phyloP scores from a whole-genome alignment of 1,140 invertebrate genomes.

The Parasteatoda tepidariorum region DNA sequence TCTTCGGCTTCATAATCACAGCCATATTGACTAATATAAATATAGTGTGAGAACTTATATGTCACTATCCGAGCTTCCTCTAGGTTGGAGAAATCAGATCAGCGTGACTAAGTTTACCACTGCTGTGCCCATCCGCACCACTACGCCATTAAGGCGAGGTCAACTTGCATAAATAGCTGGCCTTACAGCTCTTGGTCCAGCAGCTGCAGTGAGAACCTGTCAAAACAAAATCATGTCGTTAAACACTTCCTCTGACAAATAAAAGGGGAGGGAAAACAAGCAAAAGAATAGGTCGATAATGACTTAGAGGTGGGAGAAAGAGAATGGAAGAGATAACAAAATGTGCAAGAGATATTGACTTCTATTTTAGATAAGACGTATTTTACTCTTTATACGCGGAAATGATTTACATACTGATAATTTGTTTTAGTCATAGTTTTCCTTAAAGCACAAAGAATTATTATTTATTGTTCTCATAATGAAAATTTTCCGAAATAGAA shows the following conservation, averaged over 20 bases:
- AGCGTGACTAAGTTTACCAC: not conserved
- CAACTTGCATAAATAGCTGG: not conserved
- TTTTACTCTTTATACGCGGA: not conserved
- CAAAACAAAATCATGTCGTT: constrained; percentile 32
- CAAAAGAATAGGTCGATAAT: constrained; percentile 32
- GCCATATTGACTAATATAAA: constrained; percentile 9
- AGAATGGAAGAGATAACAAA: constrained; percentile 17
- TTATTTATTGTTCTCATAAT: too few relatives aligned
- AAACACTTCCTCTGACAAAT: constrained; percentile 24
- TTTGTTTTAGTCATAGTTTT: too few relatives aligned
- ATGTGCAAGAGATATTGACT: constrained; percentile 25
- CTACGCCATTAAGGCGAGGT: not conserved
- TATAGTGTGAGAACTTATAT: too few relatives aligned
- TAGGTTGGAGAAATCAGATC: not conserved
- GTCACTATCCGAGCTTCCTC: not conserved
- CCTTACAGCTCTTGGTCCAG: not conserved
- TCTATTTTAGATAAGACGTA: constrained; percentile 23
- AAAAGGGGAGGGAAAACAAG: constrained; percentile 30
- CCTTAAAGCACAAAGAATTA: too few relatives aligned
- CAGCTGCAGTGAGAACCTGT: constrained; percentile 10
- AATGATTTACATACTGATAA: not conserved
- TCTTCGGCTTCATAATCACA: not conserved
- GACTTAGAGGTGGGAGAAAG: constrained; percentile 1
- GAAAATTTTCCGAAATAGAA: too few relatives aligned
- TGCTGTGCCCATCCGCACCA: not conserved